Evolutionary conservation across 2,888 invertebrate genomes (phyloP).

Genomic region (Apamea crenata): DNA sequence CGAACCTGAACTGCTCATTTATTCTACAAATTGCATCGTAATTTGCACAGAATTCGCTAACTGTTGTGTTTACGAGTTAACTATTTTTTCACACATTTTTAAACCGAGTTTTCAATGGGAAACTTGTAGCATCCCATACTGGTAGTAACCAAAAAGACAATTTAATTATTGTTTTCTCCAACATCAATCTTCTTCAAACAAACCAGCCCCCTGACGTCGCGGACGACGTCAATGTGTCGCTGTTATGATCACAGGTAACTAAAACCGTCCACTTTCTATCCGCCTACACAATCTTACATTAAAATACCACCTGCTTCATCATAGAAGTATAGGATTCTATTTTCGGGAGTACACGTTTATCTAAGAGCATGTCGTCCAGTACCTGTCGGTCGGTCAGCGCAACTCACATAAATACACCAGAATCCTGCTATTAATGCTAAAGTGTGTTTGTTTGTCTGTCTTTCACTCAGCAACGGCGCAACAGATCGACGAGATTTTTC

Average conservation of each 20-base stretch:
- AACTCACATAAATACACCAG: not conserved
- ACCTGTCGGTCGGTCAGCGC: not conserved
- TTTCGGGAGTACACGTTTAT: not conserved
- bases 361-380: not conserved
- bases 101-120: too few species aligned
- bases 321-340: not conserved
- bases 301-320: not conserved
- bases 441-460: not conserved
- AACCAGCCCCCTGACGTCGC: constrained; percentile 88
- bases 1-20: not conserved
- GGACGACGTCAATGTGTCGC: constrained; percentile 94
- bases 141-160: too few species aligned
- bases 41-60: not conserved
- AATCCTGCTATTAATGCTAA: not conserved
- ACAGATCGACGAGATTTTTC: not conserved
- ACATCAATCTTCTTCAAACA: constrained; percentile 76
- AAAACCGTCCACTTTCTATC: too few species aligned
- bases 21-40: not conserved
- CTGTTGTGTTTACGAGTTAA: not conserved
- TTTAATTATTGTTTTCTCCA: not conserved
- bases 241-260: constrained; percentile 95
- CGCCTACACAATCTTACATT: not conserved
- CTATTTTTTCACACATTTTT: not conserved
- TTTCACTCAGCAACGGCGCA: not conserved
- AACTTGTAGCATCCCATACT: too few species aligned